These are phyloP conservation scores for Lepilemur septentrionalis DNA, from an alignment of 2,797 vertebrate genomes.

Conservation along the genomic window DNA sequence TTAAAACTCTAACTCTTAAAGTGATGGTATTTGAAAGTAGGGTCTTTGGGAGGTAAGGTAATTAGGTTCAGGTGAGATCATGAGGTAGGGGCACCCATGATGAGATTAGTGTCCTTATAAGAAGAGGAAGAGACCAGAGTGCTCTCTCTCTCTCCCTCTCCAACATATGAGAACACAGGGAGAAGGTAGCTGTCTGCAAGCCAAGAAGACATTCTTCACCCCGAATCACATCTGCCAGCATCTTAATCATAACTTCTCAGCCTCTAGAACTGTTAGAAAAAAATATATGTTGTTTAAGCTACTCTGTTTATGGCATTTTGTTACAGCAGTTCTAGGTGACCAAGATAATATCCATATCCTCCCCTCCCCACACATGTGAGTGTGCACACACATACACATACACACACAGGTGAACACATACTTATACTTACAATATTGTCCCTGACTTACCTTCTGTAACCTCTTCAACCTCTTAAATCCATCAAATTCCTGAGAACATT, in stretches of 20 bases:
- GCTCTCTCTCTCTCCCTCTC: too few relatives aligned
- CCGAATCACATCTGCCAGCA: not conserved
- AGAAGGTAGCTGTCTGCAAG: not conserved
- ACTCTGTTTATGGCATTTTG: not conserved
- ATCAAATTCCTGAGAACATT: not conserved
- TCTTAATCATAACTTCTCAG: not conserved
- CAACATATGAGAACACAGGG: not conserved
- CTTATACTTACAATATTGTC: not conserved
- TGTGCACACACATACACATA: not conserved
- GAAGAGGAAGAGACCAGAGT: not conserved
- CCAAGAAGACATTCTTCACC: not conserved
- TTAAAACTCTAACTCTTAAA: not conserved
- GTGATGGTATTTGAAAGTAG: not conserved
- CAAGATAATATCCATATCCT: not conserved
- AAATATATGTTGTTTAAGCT: not conserved
- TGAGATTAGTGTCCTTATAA: not conserved
- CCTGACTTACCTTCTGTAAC: not conserved
- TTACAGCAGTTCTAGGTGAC: not conserved
- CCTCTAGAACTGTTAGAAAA: not conserved
- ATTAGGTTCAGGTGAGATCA: not conserved
- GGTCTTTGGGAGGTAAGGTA: not conserved
- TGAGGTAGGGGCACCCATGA: accelerated
- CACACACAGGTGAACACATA: not conserved
- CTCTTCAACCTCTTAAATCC: not conserved
- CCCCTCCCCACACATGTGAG: too few relatives aligned